These are phyloP conservation scores for Cynodonichthys magdalenae DNA, from an alignment of 2,797 vertebrate species.

Conservation along the genomic window DNA sequence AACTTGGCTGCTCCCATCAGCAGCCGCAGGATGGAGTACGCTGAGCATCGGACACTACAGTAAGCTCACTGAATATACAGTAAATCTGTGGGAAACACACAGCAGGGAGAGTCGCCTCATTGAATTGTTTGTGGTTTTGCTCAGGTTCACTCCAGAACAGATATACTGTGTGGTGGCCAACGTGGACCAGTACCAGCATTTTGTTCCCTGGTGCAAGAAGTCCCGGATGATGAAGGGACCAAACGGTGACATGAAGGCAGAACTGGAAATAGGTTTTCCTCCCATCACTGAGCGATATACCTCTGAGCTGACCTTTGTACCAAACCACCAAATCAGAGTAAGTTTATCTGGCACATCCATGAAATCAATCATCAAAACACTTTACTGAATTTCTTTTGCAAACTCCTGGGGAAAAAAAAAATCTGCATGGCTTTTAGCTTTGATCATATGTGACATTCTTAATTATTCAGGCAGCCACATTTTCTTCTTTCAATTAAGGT, in stretches of 20 bases:
- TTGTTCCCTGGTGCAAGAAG: slow-evolving; percentile 86
- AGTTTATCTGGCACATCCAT: slow-evolving; percentile 9
- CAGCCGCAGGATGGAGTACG: slow-evolving; percentile 77
- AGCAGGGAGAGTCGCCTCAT: not conserved
- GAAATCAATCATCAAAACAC: not conserved
- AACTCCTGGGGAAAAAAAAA: too few species aligned
- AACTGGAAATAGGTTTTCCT: slow-evolving; percentile 84
- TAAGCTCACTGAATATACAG: slow-evolving; percentile 34
- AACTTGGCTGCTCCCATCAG: slow-evolving; percentile 68
- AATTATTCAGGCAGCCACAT: too few species aligned
- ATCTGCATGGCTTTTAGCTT: too few species aligned
- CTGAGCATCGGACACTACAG: slow-evolving; percentile 70
- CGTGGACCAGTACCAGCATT: slow-evolving; percentile 82
- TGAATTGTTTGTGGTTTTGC: slow-evolving; percentile 4
- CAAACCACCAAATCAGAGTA: slow-evolving; percentile 82
- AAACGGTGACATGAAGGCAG: slow-evolving; percentile 57
- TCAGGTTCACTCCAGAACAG: slow-evolving; percentile 81
- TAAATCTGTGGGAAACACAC: not conserved
- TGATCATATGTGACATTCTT: too few species aligned
- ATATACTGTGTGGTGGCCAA: slow-evolving; percentile 81
- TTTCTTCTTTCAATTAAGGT: too few species aligned
- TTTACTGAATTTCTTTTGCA: too few species aligned
- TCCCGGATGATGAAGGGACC: slow-evolving; percentile 68
- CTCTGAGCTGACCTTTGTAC: slow-evolving; percentile 78
- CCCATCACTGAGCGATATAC: slow-evolving; percentile 82